phyloP scores from a whole-genome alignment of 2,113 vertebrate genomes.

The Bubo blakistoni region DNA sequence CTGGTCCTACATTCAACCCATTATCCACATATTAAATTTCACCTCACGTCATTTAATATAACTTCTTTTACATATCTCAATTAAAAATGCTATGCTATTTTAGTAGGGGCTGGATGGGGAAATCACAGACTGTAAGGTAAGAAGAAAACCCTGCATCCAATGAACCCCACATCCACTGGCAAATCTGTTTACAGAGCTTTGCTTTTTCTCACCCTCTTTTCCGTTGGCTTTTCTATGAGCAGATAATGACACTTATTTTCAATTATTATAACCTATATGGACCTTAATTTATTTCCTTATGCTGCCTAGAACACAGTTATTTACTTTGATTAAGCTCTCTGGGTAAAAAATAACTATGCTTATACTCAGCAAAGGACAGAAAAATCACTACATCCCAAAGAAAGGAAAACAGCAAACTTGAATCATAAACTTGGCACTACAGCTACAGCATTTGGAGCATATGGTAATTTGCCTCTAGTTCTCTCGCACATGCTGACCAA shows the following conservation, averaged over 20 bases:
- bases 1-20: not conserved
- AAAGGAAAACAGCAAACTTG: slow-evolving; percentile 17
- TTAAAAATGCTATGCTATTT: not conserved
- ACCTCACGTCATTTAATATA: not conserved
- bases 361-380: not conserved
- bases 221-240: not conserved
- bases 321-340: slow-evolving; percentile 2
- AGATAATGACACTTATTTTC: slow-evolving; percentile 3
- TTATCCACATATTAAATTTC: not conserved
- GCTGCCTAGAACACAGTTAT: not conserved
- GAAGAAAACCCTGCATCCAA: not conserved
- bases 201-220: not conserved
- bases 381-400: not conserved
- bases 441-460: not conserved
- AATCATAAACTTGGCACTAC: not conserved
- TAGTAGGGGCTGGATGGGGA: not conserved
- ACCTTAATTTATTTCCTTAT: not conserved
- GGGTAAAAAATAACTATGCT: not conserved
- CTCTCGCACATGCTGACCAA: slow-evolving; percentile 10
- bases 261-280: not conserved
- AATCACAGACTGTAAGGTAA: not conserved
- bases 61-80: not conserved
- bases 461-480: not conserved
- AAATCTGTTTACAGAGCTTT: not conserved
- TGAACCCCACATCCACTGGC: not conserved